phyloP scores from a whole-genome alignment of 2,113 vertebrate species.

The Hepsetus odoe region DNA sequence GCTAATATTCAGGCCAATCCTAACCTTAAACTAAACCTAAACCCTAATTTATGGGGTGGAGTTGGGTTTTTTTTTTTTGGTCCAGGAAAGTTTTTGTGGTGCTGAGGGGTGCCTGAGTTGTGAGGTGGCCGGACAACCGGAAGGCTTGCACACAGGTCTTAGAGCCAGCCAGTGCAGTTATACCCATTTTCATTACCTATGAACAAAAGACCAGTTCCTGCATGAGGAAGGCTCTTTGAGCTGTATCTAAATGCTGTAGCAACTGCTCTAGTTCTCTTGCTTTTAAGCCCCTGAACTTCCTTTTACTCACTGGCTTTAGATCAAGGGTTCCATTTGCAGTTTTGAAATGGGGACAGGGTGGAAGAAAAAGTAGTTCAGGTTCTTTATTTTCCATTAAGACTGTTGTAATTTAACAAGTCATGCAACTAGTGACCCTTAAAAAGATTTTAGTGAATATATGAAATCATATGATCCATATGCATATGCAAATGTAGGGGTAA shows the following conservation, averaged over 20 bases:
- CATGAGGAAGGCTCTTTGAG: neutral
- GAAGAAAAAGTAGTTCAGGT: neutral
- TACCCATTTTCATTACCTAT: neutral
- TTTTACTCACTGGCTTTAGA: neutral
- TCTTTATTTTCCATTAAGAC: neutral
- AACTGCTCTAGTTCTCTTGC: conserved; percentile 1
- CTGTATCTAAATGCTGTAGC: neutral
- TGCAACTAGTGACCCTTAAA: too few species aligned
- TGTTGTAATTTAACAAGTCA: too few species aligned
- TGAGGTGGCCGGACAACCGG: neutral
- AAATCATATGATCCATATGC: too few species aligned
- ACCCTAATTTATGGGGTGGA: too few species aligned
- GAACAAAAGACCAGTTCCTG: neutral
- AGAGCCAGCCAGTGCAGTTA: neutral
- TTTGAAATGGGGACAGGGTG: too few species aligned
- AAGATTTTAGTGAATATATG: too few species aligned
- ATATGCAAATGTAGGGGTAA: too few species aligned
- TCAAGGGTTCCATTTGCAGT: neutral
- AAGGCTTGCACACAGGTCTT: neutral
- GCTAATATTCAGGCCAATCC: too few species aligned
- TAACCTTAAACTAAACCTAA: too few species aligned
- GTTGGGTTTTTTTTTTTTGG: neutral
- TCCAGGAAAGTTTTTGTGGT: neutral
- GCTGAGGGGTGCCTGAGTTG: neutral
- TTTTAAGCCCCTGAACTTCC: neutral